Evolutionary conservation across 2,888 invertebrate genomes (phyloP).

Genomic region (Ellobium chinense): DNA sequence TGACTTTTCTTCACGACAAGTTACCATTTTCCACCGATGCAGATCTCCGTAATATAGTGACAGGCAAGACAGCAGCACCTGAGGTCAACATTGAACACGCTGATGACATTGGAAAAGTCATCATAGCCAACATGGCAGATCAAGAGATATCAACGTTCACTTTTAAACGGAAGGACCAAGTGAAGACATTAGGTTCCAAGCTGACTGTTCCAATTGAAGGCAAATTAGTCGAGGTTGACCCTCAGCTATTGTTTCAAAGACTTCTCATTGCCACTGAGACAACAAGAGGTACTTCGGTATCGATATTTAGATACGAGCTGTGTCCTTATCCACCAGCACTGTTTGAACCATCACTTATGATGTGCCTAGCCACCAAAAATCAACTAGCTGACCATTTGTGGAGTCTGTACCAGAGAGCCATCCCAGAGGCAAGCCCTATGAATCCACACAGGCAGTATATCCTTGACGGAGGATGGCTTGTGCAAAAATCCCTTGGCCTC

Average conservation of each 20-base stretch:
- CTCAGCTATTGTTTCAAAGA: conserved; percentile 51
- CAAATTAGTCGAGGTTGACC: conserved; percentile 45
- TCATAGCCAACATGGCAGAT: conserved; percentile 45
- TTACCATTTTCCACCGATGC: conserved; percentile 46
- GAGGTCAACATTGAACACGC: conserved; percentile 44
- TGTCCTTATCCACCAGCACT: conserved; percentile 45
- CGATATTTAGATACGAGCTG: conserved; percentile 49
- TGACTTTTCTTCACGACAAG: conserved; percentile 38
- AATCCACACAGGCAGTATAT: conserved; percentile 16
- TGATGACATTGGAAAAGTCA: conserved; percentile 39
- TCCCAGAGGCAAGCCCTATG: not conserved
- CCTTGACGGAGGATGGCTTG: conserved; percentile 48
- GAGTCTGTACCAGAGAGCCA: not conserved
- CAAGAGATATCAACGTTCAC: not conserved
- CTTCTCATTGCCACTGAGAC: conserved; percentile 39
- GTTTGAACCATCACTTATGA: conserved; percentile 42
- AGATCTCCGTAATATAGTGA: conserved; percentile 50
- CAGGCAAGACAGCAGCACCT: conserved; percentile 50
- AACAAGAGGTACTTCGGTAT: not conserved
- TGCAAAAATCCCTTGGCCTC: conserved; percentile 48
- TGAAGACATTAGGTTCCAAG: not conserved
- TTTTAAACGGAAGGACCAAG: not conserved
- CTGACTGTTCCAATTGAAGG: conserved; percentile 15
- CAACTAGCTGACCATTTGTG: conserved; percentile 48
- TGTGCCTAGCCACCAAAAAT: conserved; percentile 44